Percentiles rank a stretch among this genome's conserved stretches.
These are phyloP conservation scores for Enteromius anoplus DNA, from an alignment of 2,797 vertebrate genomes.

Conservation along the genomic window DNA sequence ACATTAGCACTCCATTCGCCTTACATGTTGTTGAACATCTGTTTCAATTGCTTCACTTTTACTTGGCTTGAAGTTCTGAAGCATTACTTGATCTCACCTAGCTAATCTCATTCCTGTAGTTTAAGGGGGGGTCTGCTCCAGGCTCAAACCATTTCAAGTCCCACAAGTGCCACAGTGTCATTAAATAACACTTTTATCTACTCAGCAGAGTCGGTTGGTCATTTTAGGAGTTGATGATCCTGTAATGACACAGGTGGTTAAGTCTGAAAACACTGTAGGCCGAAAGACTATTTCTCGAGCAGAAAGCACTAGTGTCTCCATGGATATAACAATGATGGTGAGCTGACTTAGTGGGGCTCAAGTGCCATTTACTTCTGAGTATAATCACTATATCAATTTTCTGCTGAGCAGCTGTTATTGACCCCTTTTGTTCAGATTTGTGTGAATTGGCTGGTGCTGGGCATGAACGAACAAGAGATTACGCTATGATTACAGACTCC, in stretches of 20 bases:
- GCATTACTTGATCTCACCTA: constrained; percentile 25
- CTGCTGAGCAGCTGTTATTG: constrained; percentile 75
- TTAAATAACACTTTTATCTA: constrained; percentile 28
- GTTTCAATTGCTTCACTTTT: constrained; percentile 29
- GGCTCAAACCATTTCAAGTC: background rate
- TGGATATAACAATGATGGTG: constrained; percentile 48
- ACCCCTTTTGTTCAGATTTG: constrained; percentile 64
- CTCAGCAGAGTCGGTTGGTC: constrained; percentile 21
- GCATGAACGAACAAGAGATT: constrained; percentile 57
- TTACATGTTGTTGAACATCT: constrained; percentile 35
- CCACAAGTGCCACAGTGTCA: background rate
- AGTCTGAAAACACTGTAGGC: constrained; percentile 32
- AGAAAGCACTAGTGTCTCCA: constrained; percentile 26
- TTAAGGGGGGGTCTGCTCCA: background rate
- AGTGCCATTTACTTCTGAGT: constrained; percentile 81
- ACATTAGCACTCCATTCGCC: constrained; percentile 27
- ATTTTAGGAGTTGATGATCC: constrained; percentile 42
- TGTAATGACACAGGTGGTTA: constrained; percentile 39
- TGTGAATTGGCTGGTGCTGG: constrained; percentile 39
- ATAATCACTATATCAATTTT: constrained; percentile 85
- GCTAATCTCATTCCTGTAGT: constrained; percentile 18
- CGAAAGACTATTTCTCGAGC: constrained; percentile 11
- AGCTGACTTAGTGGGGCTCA: constrained; percentile 70
- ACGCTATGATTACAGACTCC: constrained; percentile 77
- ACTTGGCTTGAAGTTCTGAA: constrained; percentile 24